These are phyloP conservation scores for Pemphredon lugubris DNA, from an alignment of 2,888 invertebrate species.

Conservation along the genomic window DNA sequence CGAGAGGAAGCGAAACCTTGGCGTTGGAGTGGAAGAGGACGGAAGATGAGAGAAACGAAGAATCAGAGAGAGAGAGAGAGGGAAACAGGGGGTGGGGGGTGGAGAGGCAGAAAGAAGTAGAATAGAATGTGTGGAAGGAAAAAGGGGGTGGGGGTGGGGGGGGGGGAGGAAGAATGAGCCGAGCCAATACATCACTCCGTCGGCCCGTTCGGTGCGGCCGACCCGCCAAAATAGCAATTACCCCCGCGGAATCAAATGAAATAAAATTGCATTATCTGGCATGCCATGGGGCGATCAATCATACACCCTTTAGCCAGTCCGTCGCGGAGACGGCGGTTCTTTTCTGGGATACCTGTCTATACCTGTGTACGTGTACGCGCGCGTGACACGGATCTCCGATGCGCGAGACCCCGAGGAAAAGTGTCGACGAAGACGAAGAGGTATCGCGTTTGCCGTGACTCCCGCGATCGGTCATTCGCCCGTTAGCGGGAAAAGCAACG, in stretches of 20 bases:
- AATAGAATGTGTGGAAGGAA: slow-evolving; percentile 41
- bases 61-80: slow-evolving; percentile 21
- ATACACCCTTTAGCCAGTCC: slow-evolving; percentile 73
- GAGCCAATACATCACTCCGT: slow-evolving; percentile 79
- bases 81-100: no score
- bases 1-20: slow-evolving; percentile 1
- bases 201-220: slow-evolving; percentile 72
- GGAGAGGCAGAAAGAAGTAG: slow-evolving; percentile 11
- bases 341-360: slow-evolving; percentile 62
- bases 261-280: slow-evolving; percentile 81
- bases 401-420: slow-evolving; percentile 27
- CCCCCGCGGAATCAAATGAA: slow-evolving; percentile 80
- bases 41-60: slow-evolving; percentile 7
- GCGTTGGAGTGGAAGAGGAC: not conserved
- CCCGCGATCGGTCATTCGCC: slow-evolving; percentile 63
- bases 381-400: slow-evolving; percentile 35
- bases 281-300: slow-evolving; percentile 80
- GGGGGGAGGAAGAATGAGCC: slow-evolving; percentile 55
- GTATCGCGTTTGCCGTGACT: slow-evolving; percentile 57
- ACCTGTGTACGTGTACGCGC: slow-evolving; percentile 24
- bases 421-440: slow-evolving; percentile 53
- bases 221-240: slow-evolving; percentile 80
- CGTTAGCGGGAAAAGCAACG: not conserved
- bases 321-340: slow-evolving; percentile 50
- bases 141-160: slow-evolving; percentile 40